A percentile compares a stretch with the other conserved stretches of the same genome.
Evolutionary conservation across 2,888 invertebrate species (phyloP).

Genomic region (Oxyteleia sp.): DNA sequence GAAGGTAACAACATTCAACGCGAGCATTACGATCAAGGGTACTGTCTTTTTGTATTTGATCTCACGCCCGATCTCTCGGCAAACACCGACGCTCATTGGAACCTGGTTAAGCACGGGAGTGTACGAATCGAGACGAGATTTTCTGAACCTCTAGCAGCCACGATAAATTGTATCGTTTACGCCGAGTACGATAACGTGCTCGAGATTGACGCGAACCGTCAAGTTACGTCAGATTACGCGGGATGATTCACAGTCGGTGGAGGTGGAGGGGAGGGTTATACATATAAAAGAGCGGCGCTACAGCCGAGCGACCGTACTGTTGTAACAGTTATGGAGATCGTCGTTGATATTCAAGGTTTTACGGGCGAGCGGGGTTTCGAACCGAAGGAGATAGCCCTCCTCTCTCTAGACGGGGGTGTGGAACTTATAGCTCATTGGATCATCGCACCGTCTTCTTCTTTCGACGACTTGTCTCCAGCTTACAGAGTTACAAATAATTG

Average conservation of each 20-base stretch:
- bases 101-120: constrained; percentile 71
- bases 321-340: constrained; percentile 31
- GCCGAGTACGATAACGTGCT: constrained; percentile 80
- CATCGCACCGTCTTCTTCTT: constrained; percentile 1
- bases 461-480: no score
- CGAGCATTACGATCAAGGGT: constrained; percentile 65
- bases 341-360: constrained; percentile 35
- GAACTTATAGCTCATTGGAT: constrained; percentile 26
- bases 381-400: constrained; percentile 26
- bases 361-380: background rate
- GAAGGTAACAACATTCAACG: constrained; percentile 71
- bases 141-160: constrained; percentile 58
- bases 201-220: constrained; percentile 74
- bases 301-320: no score
- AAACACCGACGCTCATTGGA: constrained; percentile 68
- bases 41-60: constrained; percentile 77
- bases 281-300: no score
- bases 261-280: background rate
- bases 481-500: constrained; percentile 15
- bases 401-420: no score
- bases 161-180: constrained; percentile 73
- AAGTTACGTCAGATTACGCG: constrained; percentile 2
- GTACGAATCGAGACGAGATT: constrained; percentile 77
- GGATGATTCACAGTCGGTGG: background rate
- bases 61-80: constrained; percentile 77